Evolutionary conservation across 1,140 invertebrate species (phyloP).

Genomic region (Araneus ventricosus): DNA sequence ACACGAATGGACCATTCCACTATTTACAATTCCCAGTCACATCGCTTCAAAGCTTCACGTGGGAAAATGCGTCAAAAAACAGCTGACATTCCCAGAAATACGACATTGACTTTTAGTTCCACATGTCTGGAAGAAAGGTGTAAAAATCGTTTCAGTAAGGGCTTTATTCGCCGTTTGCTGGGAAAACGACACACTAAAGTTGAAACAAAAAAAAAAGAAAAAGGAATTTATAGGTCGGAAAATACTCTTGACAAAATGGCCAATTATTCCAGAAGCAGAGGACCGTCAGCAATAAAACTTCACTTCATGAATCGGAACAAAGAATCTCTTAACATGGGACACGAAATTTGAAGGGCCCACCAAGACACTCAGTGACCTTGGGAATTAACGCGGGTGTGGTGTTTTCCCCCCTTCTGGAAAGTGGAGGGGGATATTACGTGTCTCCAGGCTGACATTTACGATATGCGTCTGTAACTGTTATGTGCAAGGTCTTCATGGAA

Average conservation of each 20-base stretch:
- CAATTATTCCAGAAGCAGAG: conserved; percentile 51
- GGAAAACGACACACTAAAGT: conserved; percentile 19
- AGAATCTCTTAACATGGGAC: conserved; percentile 22
- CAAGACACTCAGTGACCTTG: conserved; percentile 35
- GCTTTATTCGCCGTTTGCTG: not conserved
- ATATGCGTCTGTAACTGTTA: not conserved
- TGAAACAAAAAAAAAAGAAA: not conserved
- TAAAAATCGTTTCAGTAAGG: conserved; percentile 19
- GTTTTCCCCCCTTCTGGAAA: not conserved
- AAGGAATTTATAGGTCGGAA: conserved; percentile 36
- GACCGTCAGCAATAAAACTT: conserved; percentile 35
- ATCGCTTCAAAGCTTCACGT: not conserved
- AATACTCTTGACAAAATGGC: not conserved
- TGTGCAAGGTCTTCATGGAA: not conserved
- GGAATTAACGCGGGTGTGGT: conserved; percentile 36
- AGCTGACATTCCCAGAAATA: conserved; percentile 5
- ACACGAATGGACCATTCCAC: not conserved
- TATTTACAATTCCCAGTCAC: not conserved
- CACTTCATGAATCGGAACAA: conserved; percentile 22
- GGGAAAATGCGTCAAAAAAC: conserved; percentile 12
- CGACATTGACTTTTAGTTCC: not conserved
- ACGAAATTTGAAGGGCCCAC: conserved; percentile 2
- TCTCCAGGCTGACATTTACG: conserved; percentile 26
- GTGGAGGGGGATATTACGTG: not conserved
- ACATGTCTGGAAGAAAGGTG: conserved; percentile 17